Conservation (phyloP, 2,113 vertebrate genomes). For the Myotis davidii region DNA sequence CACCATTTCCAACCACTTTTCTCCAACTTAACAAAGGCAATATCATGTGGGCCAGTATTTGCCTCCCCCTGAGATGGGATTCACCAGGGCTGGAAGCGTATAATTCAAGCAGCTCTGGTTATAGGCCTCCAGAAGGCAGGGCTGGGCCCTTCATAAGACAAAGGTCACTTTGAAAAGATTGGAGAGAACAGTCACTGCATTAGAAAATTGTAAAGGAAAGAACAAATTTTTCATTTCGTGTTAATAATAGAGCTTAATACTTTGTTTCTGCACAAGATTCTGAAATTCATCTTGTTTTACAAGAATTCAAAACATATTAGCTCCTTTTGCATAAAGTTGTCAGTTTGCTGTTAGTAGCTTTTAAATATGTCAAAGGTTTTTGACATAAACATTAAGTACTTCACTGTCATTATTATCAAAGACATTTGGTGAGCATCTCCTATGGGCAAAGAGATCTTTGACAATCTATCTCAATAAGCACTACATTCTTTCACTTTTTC, state of each 20-base stretch:
- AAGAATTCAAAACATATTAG: neutral
- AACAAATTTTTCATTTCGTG: neutral
- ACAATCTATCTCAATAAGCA: neutral
- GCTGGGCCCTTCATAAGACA: constrained; percentile 26
- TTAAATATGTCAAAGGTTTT: constrained; percentile 27
- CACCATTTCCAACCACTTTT: neutral
- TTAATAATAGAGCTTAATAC: neutral
- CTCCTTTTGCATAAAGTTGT: neutral
- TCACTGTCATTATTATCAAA: neutral
- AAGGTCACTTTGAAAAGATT: constrained; percentile 33
- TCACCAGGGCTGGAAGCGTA: neutral
- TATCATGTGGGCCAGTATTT: neutral
- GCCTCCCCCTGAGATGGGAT: neutral
- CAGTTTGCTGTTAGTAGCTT: constrained; percentile 16
- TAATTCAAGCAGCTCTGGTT: neutral
- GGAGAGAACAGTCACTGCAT: neutral
- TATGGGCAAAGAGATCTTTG: neutral
- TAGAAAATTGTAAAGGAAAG: constrained; percentile 26
- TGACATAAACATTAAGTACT: constrained; percentile 22
- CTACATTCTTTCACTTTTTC: neutral
- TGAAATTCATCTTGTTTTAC: neutral
- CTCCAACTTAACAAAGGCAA: neutral
- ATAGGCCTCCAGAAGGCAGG: neutral
- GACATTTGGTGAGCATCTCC: neutral
- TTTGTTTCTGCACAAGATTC: neutral